Conservation (phyloP, 2,113 vertebrate species). For the Microcebus murinus region DNA sequence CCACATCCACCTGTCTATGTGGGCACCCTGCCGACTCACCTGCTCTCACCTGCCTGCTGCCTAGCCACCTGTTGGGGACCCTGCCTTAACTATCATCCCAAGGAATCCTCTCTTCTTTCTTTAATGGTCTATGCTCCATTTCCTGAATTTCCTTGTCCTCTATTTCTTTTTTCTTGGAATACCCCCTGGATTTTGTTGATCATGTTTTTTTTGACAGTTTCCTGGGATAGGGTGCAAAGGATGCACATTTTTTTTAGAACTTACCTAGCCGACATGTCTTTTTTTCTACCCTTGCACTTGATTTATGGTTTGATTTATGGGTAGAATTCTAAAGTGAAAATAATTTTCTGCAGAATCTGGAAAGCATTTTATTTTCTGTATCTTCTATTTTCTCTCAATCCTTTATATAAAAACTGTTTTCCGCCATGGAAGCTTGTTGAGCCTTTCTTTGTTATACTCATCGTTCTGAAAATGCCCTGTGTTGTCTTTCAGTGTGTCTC, state of each 20-base stretch:
- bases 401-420: neutral
- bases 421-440: neutral
- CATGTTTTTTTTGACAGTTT: neutral
- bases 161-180: neutral
- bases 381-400: neutral
- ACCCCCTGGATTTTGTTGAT: neutral
- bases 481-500: too few species aligned
- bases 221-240: neutral
- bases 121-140: neutral
- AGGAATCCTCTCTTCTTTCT: too few species aligned
- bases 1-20: fast-evolving
- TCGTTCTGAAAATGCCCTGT: neutral
- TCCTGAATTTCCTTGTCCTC: neutral
- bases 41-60: too few species aligned
- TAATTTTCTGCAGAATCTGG: neutral
- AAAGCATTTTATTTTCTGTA: neutral
- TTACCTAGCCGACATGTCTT: neutral
- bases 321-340: neutral
- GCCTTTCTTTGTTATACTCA: neutral
- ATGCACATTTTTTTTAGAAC: neutral
- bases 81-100: neutral
- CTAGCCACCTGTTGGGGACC: fast-evolving
- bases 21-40: too few species aligned
- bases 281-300: too few species aligned
- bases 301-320: neutral